These are phyloP conservation scores for Hypena proboscidalis DNA, from an alignment of 2,888 invertebrate genomes.

Conservation along the genomic window DNA sequence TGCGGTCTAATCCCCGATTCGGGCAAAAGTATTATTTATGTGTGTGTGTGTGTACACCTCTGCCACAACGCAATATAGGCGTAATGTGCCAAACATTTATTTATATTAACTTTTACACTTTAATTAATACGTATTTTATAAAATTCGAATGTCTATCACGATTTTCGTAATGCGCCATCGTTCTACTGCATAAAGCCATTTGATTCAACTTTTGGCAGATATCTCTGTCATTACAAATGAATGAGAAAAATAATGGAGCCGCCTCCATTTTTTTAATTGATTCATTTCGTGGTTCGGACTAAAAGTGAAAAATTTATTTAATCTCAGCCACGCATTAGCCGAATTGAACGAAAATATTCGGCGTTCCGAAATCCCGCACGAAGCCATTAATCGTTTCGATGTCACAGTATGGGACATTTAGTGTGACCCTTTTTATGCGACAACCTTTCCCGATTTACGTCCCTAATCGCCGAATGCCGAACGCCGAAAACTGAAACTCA, in stretches of 20 bases:
- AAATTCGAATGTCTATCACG: neutral
- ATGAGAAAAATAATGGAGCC: slow-evolving; percentile 37
- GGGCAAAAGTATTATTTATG: too few species aligned
- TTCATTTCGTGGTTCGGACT: slow-evolving; percentile 42
- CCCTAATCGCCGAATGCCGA: slow-evolving; percentile 72
- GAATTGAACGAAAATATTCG: slow-evolving; percentile 78
- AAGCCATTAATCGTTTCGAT: slow-evolving; percentile 82
- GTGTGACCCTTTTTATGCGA: slow-evolving; percentile 82
- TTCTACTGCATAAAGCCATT: slow-evolving; percentile 34
- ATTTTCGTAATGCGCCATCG: neutral
- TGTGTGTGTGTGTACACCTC: too few species aligned
- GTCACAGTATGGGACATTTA: slow-evolving; percentile 84
- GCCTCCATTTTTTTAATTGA: slow-evolving; percentile 43
- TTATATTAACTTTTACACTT: too few species aligned
- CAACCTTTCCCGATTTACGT: slow-evolving; percentile 68
- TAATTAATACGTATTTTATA: neutral
- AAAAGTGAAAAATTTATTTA: slow-evolving; percentile 64
- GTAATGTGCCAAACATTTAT: too few species aligned
- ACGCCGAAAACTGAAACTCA: slow-evolving; percentile 62
- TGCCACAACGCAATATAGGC: too few species aligned
- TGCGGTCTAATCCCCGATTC: too few species aligned
- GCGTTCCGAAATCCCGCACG: slow-evolving; percentile 66
- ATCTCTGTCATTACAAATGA: slow-evolving; percentile 41
- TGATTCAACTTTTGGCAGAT: slow-evolving; percentile 32
- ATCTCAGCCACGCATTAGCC: slow-evolving; percentile 66